These are phyloP conservation scores for Sebastes matsubarae DNA, from an alignment of 2,797 vertebrate species.

Conservation along the genomic window DNA sequence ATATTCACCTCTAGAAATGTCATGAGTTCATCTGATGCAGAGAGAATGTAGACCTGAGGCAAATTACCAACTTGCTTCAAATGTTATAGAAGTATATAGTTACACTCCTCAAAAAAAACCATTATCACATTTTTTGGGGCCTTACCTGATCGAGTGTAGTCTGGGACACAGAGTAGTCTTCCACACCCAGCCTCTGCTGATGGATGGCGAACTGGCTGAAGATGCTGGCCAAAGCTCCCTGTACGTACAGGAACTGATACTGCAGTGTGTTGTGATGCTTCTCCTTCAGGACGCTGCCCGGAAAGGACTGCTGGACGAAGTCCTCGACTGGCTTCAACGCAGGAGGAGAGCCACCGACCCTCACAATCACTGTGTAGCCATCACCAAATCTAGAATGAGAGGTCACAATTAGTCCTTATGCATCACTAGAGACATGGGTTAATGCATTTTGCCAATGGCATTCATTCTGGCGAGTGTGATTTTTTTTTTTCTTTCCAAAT, in stretches of 20 bases:
- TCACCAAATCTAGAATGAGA: slow-evolving; percentile 92
- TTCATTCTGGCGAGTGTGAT: too few relatives aligned
- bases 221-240: slow-evolving; percentile 90
- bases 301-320: slow-evolving; percentile 88
- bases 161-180: slow-evolving; percentile 99
- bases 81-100: background rate
- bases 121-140: background rate
- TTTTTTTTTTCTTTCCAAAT: too few relatives aligned
- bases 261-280: slow-evolving; percentile 96
- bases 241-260: slow-evolving; percentile 90
- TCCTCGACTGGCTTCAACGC: slow-evolving; percentile 89
- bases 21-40: background rate
- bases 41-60: background rate
- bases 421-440: background rate
- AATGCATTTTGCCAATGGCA: background rate
- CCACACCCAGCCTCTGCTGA: slow-evolving; percentile 88
- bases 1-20: background rate
- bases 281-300: slow-evolving; percentile 92
- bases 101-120: background rate
- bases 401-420: too few relatives aligned
- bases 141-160: slow-evolving; percentile 97
- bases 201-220: slow-evolving; percentile 91
- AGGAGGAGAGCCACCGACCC: slow-evolving; percentile 86
- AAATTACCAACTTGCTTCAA: background rate
- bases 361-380: slow-evolving; percentile 93